Evolutionary conservation across 2,888 invertebrate species (phyloP), one percentile per base, ranked within the genome.

Genomic region (Mactromeris polynyma): DNA sequence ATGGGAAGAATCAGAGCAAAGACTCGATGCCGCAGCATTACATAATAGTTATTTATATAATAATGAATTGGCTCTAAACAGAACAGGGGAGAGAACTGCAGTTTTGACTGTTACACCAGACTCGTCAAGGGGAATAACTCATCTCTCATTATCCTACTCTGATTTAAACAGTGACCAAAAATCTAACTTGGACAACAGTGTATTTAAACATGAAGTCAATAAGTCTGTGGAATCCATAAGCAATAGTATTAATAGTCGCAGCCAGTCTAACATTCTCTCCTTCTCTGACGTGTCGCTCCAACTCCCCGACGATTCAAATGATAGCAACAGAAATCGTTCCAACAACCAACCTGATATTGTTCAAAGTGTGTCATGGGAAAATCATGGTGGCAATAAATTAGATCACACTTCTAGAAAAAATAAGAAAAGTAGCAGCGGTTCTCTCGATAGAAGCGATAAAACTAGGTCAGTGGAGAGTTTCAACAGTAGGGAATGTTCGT

Each of bases 1-100:
- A 42, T 94, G 93, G 93, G 93, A 94, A 40, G 94, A 94, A 77
- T 88, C 90, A 36, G 78, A 90, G 42, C 77, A 42, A 17, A 87
- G 87, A 80, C 78, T 87, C n/a, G 82, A 40, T 11, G 7, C 79
- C 6, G 78, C 58, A 42, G 51, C 83, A 17, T 46, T 33, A 26
- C 36, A 21, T n/a, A 82, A 40, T 19, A 82, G 85, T 78, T 89
- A 51, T 33, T 54, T 89, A 11, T 73, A 40, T 79, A 69, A 83
- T 21, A 51, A 81, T 40, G 40, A 42, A 40, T 54, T 83, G 21
- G 38, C 77, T 36, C 51, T 78, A 7, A 46, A 82, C 51, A 42
- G 17, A 36, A 42, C 46, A n/a, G 51, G 80, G 51, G 88, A 86
- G 42, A 89, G 79, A 36, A 85, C 33, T 36, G 46, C 82, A 26